These are phyloP conservation scores for Lasiurus cinereus DNA, from an alignment of 2,113 vertebrate species.

Conservation along the genomic window DNA sequence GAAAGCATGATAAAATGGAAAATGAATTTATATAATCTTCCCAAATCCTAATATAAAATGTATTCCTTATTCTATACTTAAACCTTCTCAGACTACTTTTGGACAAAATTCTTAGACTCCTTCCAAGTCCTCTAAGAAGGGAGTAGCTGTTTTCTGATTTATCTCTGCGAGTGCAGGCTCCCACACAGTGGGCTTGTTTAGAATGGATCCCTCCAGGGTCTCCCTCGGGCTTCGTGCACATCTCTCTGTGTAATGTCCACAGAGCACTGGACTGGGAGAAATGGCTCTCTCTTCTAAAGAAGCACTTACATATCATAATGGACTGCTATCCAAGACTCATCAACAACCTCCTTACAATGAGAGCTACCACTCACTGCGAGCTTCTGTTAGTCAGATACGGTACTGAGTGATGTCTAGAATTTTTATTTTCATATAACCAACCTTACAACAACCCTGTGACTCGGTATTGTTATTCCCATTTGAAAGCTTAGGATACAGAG, in stretches of 20 bases:
- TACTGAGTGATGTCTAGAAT: background rate
- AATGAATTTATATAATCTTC: constrained; percentile 52
- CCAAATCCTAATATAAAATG: constrained; percentile 4
- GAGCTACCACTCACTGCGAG: background rate
- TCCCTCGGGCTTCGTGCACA: background rate
- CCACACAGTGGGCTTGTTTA: background rate
- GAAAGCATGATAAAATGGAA: background rate
- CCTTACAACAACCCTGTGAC: background rate
- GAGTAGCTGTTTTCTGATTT: background rate
- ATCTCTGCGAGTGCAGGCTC: background rate
- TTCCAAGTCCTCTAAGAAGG: background rate
- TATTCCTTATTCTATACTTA: constrained; percentile 38
- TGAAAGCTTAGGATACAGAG: constrained; percentile 47
- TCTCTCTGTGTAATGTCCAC: background rate
- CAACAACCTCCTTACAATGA: constrained; percentile 3
- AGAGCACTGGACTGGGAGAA: background rate
- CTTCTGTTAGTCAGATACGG: background rate
- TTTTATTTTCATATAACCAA: constrained; percentile 49
- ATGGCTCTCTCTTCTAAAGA: constrained; percentile 5
- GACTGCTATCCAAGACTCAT: background rate
- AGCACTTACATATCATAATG: background rate
- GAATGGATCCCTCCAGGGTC: background rate
- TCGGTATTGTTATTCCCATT: background rate
- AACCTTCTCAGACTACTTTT: constrained; percentile 21
- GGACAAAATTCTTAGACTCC: background rate